Conservation (phyloP, 30 jellyfish, hydroid and myxozoan genomes). For the Calvadosia cruxmelitensis region DNA sequence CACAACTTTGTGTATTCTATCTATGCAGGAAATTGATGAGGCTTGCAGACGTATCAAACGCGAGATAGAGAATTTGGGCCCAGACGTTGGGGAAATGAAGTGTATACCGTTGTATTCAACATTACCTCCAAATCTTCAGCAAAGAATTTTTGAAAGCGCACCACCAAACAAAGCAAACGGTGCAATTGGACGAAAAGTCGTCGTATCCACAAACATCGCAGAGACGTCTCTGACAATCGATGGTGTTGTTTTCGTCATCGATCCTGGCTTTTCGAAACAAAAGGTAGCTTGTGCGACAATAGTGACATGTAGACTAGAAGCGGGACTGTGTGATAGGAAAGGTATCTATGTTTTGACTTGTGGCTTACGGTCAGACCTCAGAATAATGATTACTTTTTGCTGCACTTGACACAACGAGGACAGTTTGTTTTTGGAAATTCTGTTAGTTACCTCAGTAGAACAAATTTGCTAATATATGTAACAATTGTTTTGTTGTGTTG, state of each 20-base stretch:
- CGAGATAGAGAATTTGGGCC: slow-evolving; percentile 95
- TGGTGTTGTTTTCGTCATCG: slow-evolving; percentile 99
- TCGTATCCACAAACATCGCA: slow-evolving; percentile 99
- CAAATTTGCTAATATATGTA: too few relatives aligned
- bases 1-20: too few relatives aligned
- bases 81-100: slow-evolving; percentile 98
- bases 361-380: too few relatives aligned
- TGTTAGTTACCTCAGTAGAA: too few relatives aligned
- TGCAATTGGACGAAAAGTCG: slow-evolving; percentile 94
- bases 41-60: slow-evolving; percentile 94
- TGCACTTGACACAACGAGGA: too few relatives aligned
- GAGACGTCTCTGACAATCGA: slow-evolving; percentile 99
- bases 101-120: slow-evolving; percentile 98
- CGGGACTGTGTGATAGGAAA: too few relatives aligned
- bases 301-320: too few relatives aligned
- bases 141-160: slow-evolving; percentile 88
- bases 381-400: too few relatives aligned
- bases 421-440: too few relatives aligned
- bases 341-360: too few relatives aligned
- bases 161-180: slow-evolving; percentile 98
- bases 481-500: too few relatives aligned
- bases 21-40: slow-evolving; percentile 97
- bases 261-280: slow-evolving; percentile 99
- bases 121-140: slow-evolving; percentile 96
- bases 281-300: too few relatives aligned